Conservation (phyloP, 2,797 vertebrate genomes). For the Cossypha polioptera region DNA sequence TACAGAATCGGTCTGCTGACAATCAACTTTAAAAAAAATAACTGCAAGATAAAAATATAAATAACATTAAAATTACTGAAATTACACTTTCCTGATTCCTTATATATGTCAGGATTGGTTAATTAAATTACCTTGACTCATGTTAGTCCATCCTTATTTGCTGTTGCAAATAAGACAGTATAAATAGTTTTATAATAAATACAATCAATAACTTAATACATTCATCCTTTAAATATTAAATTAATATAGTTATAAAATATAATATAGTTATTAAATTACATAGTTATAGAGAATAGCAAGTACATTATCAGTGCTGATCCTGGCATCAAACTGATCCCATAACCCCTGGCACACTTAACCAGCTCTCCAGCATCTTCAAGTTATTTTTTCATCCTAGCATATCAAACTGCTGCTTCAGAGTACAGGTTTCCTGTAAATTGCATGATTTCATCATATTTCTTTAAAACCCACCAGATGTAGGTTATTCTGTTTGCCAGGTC, state of each 20-base stretch:
- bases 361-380: not conserved
- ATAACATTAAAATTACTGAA: not conserved
- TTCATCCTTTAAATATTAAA: conserved; percentile 10
- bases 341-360: not conserved
- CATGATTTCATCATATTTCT: not conserved
- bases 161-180: not conserved
- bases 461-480: not conserved
- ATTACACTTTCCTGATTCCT: not conserved
- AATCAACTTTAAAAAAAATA: not conserved
- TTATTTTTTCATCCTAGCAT: not conserved
- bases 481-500: accelerated
- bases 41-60: not conserved
- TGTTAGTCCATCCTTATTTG: not conserved
- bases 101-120: not conserved
- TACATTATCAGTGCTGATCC: not conserved
- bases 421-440: accelerated
- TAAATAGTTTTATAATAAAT: conserved; percentile 52
- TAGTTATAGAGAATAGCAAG: not conserved
- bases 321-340: not conserved
- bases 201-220: not conserved
- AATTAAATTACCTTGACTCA: not conserved
- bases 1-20: not conserved
- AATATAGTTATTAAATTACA: not conserved
- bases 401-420: not conserved
- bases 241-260: not conserved